Base-by-base conservation (phyloP, 2,797 vertebrate species). In the Oceanodroma leucorhoa region DNA sequence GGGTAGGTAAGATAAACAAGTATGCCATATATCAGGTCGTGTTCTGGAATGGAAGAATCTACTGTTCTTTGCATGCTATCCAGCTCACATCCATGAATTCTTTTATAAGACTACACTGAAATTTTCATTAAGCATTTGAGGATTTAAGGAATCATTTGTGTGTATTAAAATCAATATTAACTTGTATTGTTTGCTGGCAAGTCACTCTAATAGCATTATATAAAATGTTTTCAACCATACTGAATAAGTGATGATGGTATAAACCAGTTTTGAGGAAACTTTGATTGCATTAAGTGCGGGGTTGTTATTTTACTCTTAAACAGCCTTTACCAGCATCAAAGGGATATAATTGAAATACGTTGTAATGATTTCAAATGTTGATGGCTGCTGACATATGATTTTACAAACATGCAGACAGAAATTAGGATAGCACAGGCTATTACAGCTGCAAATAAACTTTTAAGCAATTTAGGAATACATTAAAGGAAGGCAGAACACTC, bases 401-500 rank as follows among this genome's bases (percentile, higher is more conserved):
- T 97, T 93, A 95, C 75, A 95, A 94, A 94, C 50, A 58, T 17
- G n/a, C 53, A 92, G 60, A 77, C 70, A 97, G 84, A 94, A 93
- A 90, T 90, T 78, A 88, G 62, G 78, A 78, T 54, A 86, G 58
- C 62, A 80, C n/a, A 94, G 86, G 58, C 89, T 91, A 93, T 76
- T 84, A 88, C n/a, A 88, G 70, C 83, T 92, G 88, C 93, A 92
- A 96, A 92, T 89, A 92, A 96, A 97, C 93, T 95, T 94, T 76
- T 50, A 91, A 91, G 91, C 79, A 79, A 85, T 94, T 97, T 71
- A 93, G 73, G 66, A 87, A 73, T 57, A 79, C 83, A 85, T 91
- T 94, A 91, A 89, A 94, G 80, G 86, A 83, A 96, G 45, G 45
- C 23, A 94, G 91, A 96, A 88, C 85, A 89, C 86, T 89, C 82